Base-by-base conservation (phyloP, 2,797 vertebrate species). In the Cichlasoma orientale region DNA sequence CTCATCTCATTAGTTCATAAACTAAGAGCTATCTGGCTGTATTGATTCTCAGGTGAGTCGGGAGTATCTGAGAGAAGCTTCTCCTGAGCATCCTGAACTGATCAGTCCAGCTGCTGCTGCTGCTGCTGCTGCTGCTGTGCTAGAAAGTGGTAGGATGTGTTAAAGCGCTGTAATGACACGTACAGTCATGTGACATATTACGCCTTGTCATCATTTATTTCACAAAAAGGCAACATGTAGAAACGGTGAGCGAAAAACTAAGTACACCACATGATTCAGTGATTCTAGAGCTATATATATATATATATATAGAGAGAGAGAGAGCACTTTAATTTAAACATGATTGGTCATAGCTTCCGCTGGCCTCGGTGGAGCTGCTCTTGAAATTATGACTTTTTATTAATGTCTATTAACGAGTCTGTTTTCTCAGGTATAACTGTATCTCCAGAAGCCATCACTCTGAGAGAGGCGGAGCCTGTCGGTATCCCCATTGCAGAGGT, bases 381-480 rank as follows among this genome's bases (percentile, higher is more conserved):
- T 36, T 66, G n/a, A 77, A 44, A 56, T 12, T 4, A 4, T 56
- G 36, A 47, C n/a, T 5, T 50, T 77, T 79, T 52, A 73, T 82
- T 50, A 18, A 77, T 54, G n/a, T 53, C 10, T 11, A 63, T 7
- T 18, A 44, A 78, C 7, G 13, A 6, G 58, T 63, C 25, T 16
- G 38, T 61, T 72, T 38, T 61, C 44, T 2, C 80, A 95, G 95
- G 19, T 56, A 86, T 92, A 19, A 95, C 94, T 1, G 93, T 90
- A 1, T 92, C 93, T 77, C 90, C 87, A 74, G 92, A 93, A 0
- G 56, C 6, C 77, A 96, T 96, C 76, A 95, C 94, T 1, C 70
- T 96, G 82, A 89, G 50, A 12, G 95, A 96, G 75, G 31, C 3
- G 1, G 86, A 88, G 75, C 90, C 87, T 0, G 25, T 75, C 3